Base-by-base conservation (phyloP, 2,113 vertebrate species). In the Ameiurus melas region DNA sequence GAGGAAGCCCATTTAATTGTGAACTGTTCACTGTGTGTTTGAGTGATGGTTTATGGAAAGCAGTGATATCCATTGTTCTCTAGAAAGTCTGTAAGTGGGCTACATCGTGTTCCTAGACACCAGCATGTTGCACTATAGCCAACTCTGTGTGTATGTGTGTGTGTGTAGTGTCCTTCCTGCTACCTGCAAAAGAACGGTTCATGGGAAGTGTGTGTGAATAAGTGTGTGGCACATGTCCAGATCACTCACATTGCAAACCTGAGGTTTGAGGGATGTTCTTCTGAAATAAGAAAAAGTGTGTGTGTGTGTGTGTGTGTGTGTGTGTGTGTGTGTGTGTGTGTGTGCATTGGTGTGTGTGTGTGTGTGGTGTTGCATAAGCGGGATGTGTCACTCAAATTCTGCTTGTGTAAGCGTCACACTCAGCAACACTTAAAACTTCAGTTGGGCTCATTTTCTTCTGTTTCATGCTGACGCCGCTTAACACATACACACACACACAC, bases 321-420 rank as follows among this genome's bases (percentile, higher is more conserved):
- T 60, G 30, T 80, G 39, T 70, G 53, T 73, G 20, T 58, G 64
- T 47, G 43, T 19, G 51, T 78, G 39, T 47, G 39, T 12, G 20
- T 43, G 36, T 22, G 36, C 22, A 0, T 68, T n/a, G 25, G n/a
- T 85, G 39, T 64, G 25, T 64, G 3, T 30, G 19, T 22, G 6
- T 84, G 30, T 16, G 47, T 85, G 16, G 27, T 82, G 81, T 17
- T 73, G 68, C 10, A 27, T 55, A 33, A 47, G 39, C 75, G 75
- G 71, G 51, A 60, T 78, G 77, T 88, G 77, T 82, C 83, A 83
- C 13, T 86, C 85, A 84, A 91, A 91, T 84, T 79, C 16, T 88
- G 92, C 90, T 91, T 70, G 22, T 71, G 75, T 78, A 89, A 89
- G 90, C 73, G 82, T 77, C 80, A 57, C 71, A 86, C 90, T 91